Percentiles rank a stretch among this genome's conserved stretches.
Conservation (phyloP, 1,140 invertebrate genomes). For the Drosophila burlai region DNA sequence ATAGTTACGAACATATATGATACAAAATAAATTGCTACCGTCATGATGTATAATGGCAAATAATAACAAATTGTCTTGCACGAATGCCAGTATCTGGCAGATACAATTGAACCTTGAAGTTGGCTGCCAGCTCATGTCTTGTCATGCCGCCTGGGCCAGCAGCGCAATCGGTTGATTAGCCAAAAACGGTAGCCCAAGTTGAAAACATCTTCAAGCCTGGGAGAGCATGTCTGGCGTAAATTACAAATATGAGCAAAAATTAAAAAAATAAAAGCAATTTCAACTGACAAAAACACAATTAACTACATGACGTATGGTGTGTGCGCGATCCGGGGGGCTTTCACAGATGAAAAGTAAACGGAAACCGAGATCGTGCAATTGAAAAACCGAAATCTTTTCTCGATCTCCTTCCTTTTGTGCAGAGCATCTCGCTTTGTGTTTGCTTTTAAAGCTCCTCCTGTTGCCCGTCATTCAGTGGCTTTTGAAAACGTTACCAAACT, state of each 20-base stretch:
- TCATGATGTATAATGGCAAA: conserved; percentile 80
- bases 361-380: conserved; percentile 73
- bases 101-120: conserved; percentile 79
- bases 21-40: conserved; percentile 60
- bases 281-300: conserved; percentile 77
- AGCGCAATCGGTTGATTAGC: conserved; percentile 61
- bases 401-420: conserved; percentile 26
- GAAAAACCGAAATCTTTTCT: conserved; percentile 54
- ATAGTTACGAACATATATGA: conserved; percentile 27
- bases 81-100: conserved; percentile 53
- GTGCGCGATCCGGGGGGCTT: conserved; percentile 7
- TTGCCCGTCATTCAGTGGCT: conserved; percentile 14
- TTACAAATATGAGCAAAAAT: conserved; percentile 41
- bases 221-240: conserved; percentile 30
- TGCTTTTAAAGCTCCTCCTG: conserved; percentile 15
- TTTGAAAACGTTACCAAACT: conserved; percentile 65
- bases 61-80: conserved; percentile 79
- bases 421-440: conserved; percentile 34
- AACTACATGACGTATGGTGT: conserved; percentile 53
- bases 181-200: conserved; percentile 43
- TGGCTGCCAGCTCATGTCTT: conserved; percentile 34
- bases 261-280: conserved; percentile 54
- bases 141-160: conserved; percentile 43
- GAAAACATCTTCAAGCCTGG: conserved; percentile 13
- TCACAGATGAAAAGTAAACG: conserved; percentile 57